Percentiles rank a stretch among this genome's conserved stretches.
Conservation (phyloP, 2,888 invertebrate species). For the Cheilosia impressa region DNA sequence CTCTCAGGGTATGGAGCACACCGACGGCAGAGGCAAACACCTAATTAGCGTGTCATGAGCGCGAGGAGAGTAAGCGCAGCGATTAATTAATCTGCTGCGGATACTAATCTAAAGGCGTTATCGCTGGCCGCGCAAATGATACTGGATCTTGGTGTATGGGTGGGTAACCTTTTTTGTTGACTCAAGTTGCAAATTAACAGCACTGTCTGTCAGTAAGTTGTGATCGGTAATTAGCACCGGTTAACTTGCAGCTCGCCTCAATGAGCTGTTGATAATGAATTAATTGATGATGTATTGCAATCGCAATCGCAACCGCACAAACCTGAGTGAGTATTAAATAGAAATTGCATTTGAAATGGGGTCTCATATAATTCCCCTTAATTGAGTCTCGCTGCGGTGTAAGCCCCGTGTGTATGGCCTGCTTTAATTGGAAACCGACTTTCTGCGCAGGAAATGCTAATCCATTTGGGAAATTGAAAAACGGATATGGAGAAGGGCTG, state of each 20-base stretch:
- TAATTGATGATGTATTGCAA: slow-evolving; percentile 61
- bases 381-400: slow-evolving; percentile 45
- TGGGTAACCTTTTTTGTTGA: slow-evolving; percentile 25
- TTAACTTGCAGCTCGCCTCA: slow-evolving; percentile 63
- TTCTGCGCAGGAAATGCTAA: slow-evolving; percentile 61
- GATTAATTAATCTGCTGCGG: slow-evolving; percentile 63
- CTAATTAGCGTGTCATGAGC: slow-evolving; percentile 73
- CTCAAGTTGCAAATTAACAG: slow-evolving; percentile 51
- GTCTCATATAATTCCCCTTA: slow-evolving; percentile 57
- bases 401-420: slow-evolving; percentile 44
- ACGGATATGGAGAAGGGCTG: slow-evolving; percentile 17
- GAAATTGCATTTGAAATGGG: slow-evolving; percentile 39
- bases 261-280: slow-evolving; percentile 69
- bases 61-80: slow-evolving; percentile 62
- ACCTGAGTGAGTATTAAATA: background rate
- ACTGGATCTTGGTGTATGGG: slow-evolving; percentile 16
- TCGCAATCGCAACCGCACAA: background rate
- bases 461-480: slow-evolving; percentile 65
- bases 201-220: slow-evolving; percentile 69
- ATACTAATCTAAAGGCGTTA: slow-evolving; percentile 68
- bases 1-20: slow-evolving; percentile 18
- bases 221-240: slow-evolving; percentile 69
- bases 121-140: slow-evolving; percentile 8
- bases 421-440: slow-evolving; percentile 63
- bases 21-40: slow-evolving; percentile 50